Evolutionary conservation across 2,888 invertebrate genomes (phyloP), one percentile per base, ranked within the genome.

Genomic region (Stegophylla sp.): DNA sequence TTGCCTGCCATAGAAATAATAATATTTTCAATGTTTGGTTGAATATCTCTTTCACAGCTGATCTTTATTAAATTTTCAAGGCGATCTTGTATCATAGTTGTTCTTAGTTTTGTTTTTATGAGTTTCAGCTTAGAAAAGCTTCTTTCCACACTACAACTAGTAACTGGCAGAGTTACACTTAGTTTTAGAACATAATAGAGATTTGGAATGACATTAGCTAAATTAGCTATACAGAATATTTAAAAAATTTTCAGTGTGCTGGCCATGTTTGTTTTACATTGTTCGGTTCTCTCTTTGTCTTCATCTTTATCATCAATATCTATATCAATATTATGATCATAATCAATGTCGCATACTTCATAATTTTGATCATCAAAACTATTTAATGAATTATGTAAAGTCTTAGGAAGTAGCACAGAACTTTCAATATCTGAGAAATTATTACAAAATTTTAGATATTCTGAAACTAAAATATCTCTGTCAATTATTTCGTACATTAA

Each of bases 361-460:
- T 34, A 3, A 63, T 63, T 34, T 63, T 41, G n/a, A 34, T 63
- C 63, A 12, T 63, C 63, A 41, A 1, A 63, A 41, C 12, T 41
- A 63, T 12, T 63, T 12, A 63, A 34, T 41, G 34, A 41, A n/a
- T 12, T 4, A 63, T 63, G 34, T 12, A 63, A 12, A 41, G 63
- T 41, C 3, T 41, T 41, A 63, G 63, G 63, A 3, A 41, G 34
- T 23, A 63, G n/a, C 12, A 41, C 41, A 63, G 34, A 34, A 63
- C n/a, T 41, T 63, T 63, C 63, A 63, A n/a, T 41, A 1, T 34
- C 28, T 34, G 0, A 10, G n/a, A 34, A 63, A 34, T 63, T 63
- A 63, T 34, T n/a, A 34, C 63, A 63, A 63, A 63, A 63, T 34
- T 34, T 2, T 63, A 34, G 10, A 63, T 63, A 63, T 63, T n/a